A percentile compares a stretch with the other conserved stretches of the same genome.
phyloP scores from a whole-genome alignment of 2,888 invertebrate genomes.

The Archips xylosteana region DNA sequence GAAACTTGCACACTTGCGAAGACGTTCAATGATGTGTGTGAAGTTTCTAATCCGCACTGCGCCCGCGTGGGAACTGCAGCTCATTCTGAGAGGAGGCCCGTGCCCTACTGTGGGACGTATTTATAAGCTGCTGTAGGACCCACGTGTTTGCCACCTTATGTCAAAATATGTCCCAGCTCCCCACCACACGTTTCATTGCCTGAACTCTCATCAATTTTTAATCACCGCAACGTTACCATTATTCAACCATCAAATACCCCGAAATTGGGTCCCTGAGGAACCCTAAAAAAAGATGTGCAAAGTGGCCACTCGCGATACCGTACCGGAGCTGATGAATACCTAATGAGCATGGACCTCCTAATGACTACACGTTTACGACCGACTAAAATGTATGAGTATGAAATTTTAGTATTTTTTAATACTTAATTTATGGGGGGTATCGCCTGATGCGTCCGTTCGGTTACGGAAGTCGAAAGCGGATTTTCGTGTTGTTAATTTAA shows the following conservation, averaged over 20 bases:
- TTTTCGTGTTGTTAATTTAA: background rate
- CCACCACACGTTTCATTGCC: background rate
- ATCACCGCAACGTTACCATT: conserved; percentile 32
- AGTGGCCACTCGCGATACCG: conserved; percentile 52
- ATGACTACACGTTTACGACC: conserved; percentile 43
- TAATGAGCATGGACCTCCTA: conserved; percentile 54
- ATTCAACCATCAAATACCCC: conserved; percentile 41
- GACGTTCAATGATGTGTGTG: too few species aligned
- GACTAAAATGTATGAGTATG: conserved; percentile 39
- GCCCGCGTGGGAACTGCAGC: too few species aligned
- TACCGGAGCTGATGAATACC: conserved; percentile 57
- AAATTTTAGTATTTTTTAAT: conserved; percentile 43
- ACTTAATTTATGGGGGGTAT: conserved; percentile 35
- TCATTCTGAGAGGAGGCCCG: too few species aligned
- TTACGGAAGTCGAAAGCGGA: background rate
- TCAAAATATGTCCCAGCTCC: too few species aligned
- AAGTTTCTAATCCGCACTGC: too few species aligned
- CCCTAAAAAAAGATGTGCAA: conserved; percentile 46
- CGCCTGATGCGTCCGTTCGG: background rate
- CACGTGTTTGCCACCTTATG: too few species aligned
- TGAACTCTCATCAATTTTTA: conserved; percentile 34
- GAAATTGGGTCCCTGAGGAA: conserved; percentile 40
- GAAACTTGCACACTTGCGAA: too few species aligned
- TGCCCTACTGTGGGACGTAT: too few species aligned
- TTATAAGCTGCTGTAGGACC: too few species aligned